Percentiles rank a stretch among this genome's conserved stretches.
These are phyloP conservation scores for Papilio elwesi DNA, from an alignment of 2,888 invertebrate species.

Conservation along the genomic window DNA sequence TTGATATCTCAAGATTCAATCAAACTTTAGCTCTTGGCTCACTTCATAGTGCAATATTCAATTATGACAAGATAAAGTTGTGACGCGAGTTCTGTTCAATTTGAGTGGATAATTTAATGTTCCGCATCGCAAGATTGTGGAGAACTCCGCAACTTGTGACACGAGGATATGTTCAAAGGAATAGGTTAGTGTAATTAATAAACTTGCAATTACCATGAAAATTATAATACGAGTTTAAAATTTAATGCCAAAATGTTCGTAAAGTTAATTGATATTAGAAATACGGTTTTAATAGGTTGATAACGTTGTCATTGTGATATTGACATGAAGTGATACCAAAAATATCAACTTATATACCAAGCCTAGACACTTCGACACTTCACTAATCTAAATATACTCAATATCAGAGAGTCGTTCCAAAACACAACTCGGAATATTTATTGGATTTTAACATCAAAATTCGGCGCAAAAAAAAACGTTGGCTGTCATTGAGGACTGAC, in stretches of 20 bases:
- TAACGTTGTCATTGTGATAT: no score
- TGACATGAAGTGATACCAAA: no score
- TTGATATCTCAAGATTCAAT: constrained; percentile 25
- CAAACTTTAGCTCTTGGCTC: constrained; percentile 17
- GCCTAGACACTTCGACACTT: no score
- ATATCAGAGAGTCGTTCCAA: no score
- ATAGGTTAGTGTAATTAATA: constrained; percentile 20
- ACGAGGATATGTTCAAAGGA: not conserved
- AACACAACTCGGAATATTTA: no score
- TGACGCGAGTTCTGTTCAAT: constrained; percentile 35
- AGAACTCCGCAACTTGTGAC: constrained; percentile 27
- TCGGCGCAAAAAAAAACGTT: no score
- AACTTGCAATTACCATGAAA: constrained; percentile 24
- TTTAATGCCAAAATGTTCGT: not conserved
- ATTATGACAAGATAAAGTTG: constrained; percentile 29
- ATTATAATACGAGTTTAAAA: not conserved
- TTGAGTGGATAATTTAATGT: constrained; percentile 46
- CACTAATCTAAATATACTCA: no score
- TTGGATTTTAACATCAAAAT: no score
- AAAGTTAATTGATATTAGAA: no score
- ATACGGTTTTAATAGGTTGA: no score
- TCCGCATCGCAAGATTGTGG: constrained; percentile 44
- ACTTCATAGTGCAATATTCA: constrained; percentile 33
- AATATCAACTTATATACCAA: no score
- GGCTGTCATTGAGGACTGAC: no score